A percentile compares a stretch with the other conserved stretches of the same genome.
Conservation (phyloP, 2,888 invertebrate species). For the Muscina levida region DNA sequence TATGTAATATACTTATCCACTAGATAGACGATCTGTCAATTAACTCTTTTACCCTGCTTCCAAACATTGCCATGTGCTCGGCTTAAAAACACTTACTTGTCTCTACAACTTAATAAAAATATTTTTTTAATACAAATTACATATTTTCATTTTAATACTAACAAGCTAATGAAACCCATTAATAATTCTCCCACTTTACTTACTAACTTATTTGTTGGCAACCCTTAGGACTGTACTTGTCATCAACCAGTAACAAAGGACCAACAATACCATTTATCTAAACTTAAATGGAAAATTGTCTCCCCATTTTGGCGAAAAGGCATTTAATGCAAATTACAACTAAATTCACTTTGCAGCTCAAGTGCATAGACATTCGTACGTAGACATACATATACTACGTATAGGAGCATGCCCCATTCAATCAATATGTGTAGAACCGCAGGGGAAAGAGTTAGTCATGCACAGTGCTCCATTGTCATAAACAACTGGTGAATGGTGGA, state of each 20-base stretch:
- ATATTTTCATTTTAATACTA: too few species aligned
- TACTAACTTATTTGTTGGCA: constrained; percentile 29
- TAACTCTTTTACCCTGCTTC: too few species aligned
- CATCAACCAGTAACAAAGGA: constrained; percentile 45
- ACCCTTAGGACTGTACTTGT: constrained; percentile 32
- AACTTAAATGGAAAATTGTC: constrained; percentile 52
- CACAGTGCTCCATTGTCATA: constrained; percentile 53
- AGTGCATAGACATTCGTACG: background rate
- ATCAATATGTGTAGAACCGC: constrained; percentile 3
- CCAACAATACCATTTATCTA: constrained; percentile 23
- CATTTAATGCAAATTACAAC: constrained; percentile 56
- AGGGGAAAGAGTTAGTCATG: constrained; percentile 2
- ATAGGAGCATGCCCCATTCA: constrained; percentile 8
- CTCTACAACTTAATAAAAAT: too few species aligned
- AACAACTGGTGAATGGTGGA: background rate
- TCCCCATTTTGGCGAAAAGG: constrained; percentile 50
- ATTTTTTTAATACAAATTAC: too few species aligned
- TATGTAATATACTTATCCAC: too few species aligned
- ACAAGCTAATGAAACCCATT: too few species aligned
- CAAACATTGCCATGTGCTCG: too few species aligned
- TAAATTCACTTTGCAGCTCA: constrained; percentile 42
- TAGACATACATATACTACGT: background rate
- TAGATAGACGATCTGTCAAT: too few species aligned
- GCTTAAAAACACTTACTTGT: too few species aligned
- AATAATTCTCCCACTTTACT: too few species aligned